Evolutionary conservation across 2,888 invertebrate species (phyloP).

Genomic region (Apantesis nais): DNA sequence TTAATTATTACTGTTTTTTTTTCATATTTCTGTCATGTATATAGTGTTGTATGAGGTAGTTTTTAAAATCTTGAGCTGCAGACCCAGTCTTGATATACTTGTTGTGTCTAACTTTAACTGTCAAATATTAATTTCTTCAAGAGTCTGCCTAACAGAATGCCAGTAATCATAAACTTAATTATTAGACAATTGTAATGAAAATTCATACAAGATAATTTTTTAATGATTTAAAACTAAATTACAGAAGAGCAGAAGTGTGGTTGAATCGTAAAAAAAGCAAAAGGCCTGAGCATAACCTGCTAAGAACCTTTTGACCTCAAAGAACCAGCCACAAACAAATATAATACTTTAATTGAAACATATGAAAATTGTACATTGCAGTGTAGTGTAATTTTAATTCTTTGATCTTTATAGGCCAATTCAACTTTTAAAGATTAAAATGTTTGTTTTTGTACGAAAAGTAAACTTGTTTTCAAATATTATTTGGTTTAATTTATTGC

Average conservation of each 20-base stretch:
- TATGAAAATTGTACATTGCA: conserved; percentile 26
- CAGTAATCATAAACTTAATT: neutral
- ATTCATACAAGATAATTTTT: neutral
- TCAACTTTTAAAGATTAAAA: conserved; percentile 50
- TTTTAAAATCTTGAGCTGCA: neutral
- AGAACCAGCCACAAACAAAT: neutral
- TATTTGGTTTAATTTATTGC: neutral
- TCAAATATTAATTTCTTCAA: neutral
- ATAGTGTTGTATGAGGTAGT: neutral
- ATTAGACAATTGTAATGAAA: neutral
- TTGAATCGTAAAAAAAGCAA: neutral
- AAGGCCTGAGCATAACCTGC: neutral
- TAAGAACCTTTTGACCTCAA: neutral
- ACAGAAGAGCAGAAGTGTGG: neutral
- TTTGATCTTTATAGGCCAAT: conserved; percentile 32
- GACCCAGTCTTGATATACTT: neutral
- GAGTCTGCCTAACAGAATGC: neutral
- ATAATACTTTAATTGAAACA: neutral
- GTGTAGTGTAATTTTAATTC: conserved; percentile 18
- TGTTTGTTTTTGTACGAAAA: conserved; percentile 42
- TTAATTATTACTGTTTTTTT: neutral
- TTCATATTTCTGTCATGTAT: neutral
- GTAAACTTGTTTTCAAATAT: conserved; percentile 27
- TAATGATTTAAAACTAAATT: neutral
- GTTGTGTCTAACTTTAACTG: neutral